Evolutionary conservation across 2,888 invertebrate species (phyloP), one percentile per base, ranked within the genome.

Genomic region (Acrocera orbiculus): DNA sequence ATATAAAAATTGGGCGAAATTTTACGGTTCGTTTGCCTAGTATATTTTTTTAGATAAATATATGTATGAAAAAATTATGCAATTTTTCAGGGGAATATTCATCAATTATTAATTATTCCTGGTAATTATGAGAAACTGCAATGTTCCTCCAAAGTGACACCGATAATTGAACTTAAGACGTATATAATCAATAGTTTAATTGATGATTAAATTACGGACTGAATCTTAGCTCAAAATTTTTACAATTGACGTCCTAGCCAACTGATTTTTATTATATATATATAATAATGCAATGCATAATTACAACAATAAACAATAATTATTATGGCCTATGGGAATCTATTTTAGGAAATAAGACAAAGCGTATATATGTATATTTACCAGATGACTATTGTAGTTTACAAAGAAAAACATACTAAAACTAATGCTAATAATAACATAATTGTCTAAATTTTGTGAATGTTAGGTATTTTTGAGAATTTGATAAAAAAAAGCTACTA

Each of bases 1-100:
- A 58, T 42, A 52, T 57, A 36, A 57, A 57, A 50, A 53, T 58
- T 44, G 58, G 58, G 46, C 52, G 53, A 34, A 55, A 52, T 37
- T 58, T 56, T 47, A 53, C 52, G 48, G 58, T 58, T 49, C 58
- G 57, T n/a, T n/a, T n/a, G n/a, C n/a, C n/a, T n/a, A n/a, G n/a
- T n/a, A n/a, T n/a, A n/a, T n/a, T 8, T 22, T 22, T 14, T 13
- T 16, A n/a, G 4, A 10, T 22, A 11, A 5, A 9, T 15, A 27
- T 27, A n/a, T 25, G 2, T 3, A 3, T 4, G 8, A 4, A 19
- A 28, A 13, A 10, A 16, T n/a, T 16, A 27, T 16, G 7, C 9
- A 23, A 11, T 27, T 14, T 30, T 28, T 16, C 46, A 58, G 58
- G 58, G 58, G 10, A 58, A 58, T 41, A 37, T 58, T 27, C 58